Base-by-base conservation (phyloP, 2,113 vertebrate species). In the Saccopteryx bilineata region DNA sequence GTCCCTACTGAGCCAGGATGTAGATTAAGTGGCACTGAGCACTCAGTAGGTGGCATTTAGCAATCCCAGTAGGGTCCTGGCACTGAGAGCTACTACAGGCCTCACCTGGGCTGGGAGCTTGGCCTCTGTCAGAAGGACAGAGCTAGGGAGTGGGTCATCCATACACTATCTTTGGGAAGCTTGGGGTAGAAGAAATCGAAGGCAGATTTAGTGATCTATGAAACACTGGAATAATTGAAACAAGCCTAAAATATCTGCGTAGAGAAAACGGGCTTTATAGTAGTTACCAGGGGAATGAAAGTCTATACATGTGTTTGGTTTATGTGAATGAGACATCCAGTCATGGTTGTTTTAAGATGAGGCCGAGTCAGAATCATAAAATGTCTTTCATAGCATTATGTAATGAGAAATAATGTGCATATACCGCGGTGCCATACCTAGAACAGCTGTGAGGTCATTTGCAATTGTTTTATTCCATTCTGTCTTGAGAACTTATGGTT, bases 161-260 rank as follows among this genome's bases (percentile, higher is more conserved):
- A 72, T 28, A 15, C 5, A 17, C 24, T 1, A 17, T 39, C 68
- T 76, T 84, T 93, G 52, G 87, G 90, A 93, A 91, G 26, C 72
- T 39, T 79, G 10, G 65, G 21, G 71, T 46, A 75, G 33, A 79
- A 91, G 65, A 60, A 88, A 91, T 83, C 76, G 61, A 65, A 96
- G 91, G 56, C 78, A 97, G 61, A 90, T 82, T 66, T 58, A 84
- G 78, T 78, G 82, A 69, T 76, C 48, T 88, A 48, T 54, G 71
- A 79, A 88, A 83, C 96, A 12, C 56, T 82, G n/a, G 63, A 92
- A 87, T 95, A 94, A 88, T 94, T 95, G 80, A 96, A 94, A 90
- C n/a, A 74, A 90, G 28, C 26, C 63, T 94, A 65, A 93, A 92
- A 90, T 94, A 85, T 61, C 65, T 71, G 19, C 17, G 15, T 21